Base-by-base conservation (phyloP, 1,140 invertebrate species). In the Trichonephila inaurata region DNA sequence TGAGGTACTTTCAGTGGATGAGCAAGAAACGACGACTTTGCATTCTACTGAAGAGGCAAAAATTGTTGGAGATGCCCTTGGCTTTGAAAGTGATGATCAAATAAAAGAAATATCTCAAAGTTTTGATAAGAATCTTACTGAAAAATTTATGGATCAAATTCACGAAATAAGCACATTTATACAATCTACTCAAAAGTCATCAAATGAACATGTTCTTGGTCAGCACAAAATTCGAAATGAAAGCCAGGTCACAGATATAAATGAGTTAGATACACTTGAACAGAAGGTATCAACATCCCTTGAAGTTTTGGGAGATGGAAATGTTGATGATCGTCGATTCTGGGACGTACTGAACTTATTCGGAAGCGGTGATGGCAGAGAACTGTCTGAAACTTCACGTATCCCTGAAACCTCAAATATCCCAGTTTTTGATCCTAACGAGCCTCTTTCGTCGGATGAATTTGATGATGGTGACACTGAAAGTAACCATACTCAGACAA, bases 291-390 rank as follows among this genome's bases (percentile, higher is more conserved):
- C n/a, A 24, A 28, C 58, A 5, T 24, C 83, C n/a, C 58, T 60
- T 19, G 10, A 33, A 28, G 12, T 60, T 85, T 19, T 33, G 14
- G 44, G 12, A 2, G 82, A 85, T 85, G 21, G 24, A 24, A 85
- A n/a, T 85, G 58, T 21, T 3, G 82, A 85, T 58, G 82, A 60
- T 10, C 28, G 28, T 0, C 5, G 24, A 77, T 33, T 40, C 33
- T 12, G 12, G 33, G 33, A 14, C 7, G 6, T 77, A 2, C 18
- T 60, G 7, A 85, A 85, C 18, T 0, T 85, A 3, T 85, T 85
- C 12, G 83, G 83, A 24, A 85, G 83, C 28, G 83, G 83, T 21
- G 83, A 85, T 85, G 83, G 83, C 4, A 85, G 83, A 28, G 24
- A 14, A 12, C 6, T 85, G 2, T 33, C 51, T 14, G 83, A 85